These are phyloP conservation scores for Bhutanitis thaidina DNA, from an alignment of 2,888 invertebrate genomes.

Conservation along the genomic window DNA sequence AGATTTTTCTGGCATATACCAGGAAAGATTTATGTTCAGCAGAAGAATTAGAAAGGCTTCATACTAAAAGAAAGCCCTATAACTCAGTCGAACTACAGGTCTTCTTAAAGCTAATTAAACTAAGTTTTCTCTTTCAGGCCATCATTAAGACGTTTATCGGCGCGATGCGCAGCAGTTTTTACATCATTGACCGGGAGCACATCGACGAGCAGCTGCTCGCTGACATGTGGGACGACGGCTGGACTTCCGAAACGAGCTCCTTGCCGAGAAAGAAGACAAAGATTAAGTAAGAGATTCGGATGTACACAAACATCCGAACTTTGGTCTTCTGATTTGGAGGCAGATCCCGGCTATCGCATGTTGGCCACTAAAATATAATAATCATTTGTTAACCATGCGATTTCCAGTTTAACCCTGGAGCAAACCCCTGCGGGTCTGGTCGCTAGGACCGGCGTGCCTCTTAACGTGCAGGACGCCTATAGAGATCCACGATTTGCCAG, in stretches of 20 bases:
- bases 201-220: conserved; percentile 61
- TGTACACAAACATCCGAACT: no score
- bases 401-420: conserved; percentile 60
- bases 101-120: no score
- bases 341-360: no score
- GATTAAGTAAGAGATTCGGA: conserved; percentile 72
- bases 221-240: conserved; percentile 81
- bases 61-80: no score
- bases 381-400: no score
- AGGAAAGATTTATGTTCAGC: no score
- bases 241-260: conserved; percentile 51
- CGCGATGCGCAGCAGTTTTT: conserved; percentile 80
- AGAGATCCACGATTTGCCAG: conserved; percentile 75
- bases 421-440: conserved; percentile 76
- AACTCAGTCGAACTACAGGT: no score
- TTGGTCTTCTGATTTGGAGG: no score
- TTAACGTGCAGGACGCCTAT: conserved; percentile 79
- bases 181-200: conserved; percentile 67
- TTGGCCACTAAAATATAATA: no score
- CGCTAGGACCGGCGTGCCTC: conserved; percentile 60
- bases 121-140: conserved; percentile 40
- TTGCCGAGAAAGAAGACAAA: conserved; percentile 75
- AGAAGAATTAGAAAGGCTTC: no score
- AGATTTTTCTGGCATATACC: no score
- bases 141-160: conserved; percentile 78